Base-by-base conservation (phyloP, 2,888 invertebrate genomes). In the Odontomyia ornata region DNA sequence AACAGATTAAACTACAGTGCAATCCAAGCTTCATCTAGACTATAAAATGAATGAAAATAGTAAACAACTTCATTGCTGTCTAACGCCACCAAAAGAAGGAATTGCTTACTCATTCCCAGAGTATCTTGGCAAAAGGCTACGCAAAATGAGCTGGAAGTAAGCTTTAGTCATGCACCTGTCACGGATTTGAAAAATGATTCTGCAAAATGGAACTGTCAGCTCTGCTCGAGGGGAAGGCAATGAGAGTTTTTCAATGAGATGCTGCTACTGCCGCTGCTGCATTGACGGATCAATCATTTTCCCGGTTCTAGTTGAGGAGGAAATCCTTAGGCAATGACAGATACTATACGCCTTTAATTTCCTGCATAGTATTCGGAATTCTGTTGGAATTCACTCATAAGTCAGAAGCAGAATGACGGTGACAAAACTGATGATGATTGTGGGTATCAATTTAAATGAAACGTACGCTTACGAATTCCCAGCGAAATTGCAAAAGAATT, bases 161-260 rank as follows among this genome's bases (percentile, higher is more conserved):
- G 64, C 69, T 76, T 75, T 77, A 79, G 77, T 79, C 78, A 77
- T 79, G 77, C 77, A 79, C 77, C 79, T 77, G 79, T 77, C 79
- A 78, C 15, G 47, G 67, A 72, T 64, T 82, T 85, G 84, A 83
- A 87, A 87, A 81, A 67, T 88, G 87, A 13, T 87, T 76, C 11
- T 30, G 60, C 69, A 71, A 71, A 67, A 76, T 43, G 72, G 60
- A 56, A 21, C 69, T 76, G 79, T 77, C 65, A 79, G 36, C 27
- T 36, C 36, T 28, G 36, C 60, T 60, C 18, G 3, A 36, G 73
- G 75, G 72, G 73, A 64, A 46, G 72, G 76, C 78, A 72, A 77
- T 30, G 76, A n/a, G n/a, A 79, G 64, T 69, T 69, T 69, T 69
- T 30, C 69, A 30, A 73, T 73, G 60, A 57, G 73, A 57, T 73